Evolutionary conservation across 1,140 invertebrate genomes (phyloP).

Genomic region (Ephestia elutella): DNA sequence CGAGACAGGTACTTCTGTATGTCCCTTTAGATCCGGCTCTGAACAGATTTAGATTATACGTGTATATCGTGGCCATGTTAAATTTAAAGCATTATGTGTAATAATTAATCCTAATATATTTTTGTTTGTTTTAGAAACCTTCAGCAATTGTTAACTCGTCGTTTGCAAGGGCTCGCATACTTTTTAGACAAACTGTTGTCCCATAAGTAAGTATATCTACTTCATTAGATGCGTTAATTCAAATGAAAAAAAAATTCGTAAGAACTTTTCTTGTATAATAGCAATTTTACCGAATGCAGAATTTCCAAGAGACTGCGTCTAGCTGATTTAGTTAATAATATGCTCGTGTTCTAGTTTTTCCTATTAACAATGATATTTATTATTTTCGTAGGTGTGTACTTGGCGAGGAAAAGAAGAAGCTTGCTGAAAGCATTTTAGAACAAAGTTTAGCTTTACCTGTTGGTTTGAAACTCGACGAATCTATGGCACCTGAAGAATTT

Average conservation of each 20-base stretch:
- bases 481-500: constrained; percentile 61
- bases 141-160: constrained; percentile 75
- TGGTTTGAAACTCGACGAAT: constrained; percentile 63
- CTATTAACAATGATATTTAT: not conserved
- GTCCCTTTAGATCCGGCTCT: too few species aligned
- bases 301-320: too few species aligned
- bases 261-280: too few species aligned
- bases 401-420: constrained; percentile 68
- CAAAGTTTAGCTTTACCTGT: constrained; percentile 68
- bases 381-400: constrained; percentile 61
- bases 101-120: not conserved
- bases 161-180: constrained; percentile 81
- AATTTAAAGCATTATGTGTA: too few species aligned
- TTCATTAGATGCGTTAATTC: too few species aligned
- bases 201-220: constrained; percentile 70
- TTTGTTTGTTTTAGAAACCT: constrained; percentile 58
- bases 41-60: too few species aligned
- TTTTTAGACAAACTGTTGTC: constrained; percentile 82
- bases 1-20: too few species aligned
- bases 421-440: constrained; percentile 69
- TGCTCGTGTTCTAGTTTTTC: not conserved
- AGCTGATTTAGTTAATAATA: too few species aligned
- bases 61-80: too few species aligned
- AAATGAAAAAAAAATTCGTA: too few species aligned
- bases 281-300: too few species aligned